Base-by-base conservation (phyloP, 2,113 vertebrate species). In the Neolamprologus kungweensis region DNA sequence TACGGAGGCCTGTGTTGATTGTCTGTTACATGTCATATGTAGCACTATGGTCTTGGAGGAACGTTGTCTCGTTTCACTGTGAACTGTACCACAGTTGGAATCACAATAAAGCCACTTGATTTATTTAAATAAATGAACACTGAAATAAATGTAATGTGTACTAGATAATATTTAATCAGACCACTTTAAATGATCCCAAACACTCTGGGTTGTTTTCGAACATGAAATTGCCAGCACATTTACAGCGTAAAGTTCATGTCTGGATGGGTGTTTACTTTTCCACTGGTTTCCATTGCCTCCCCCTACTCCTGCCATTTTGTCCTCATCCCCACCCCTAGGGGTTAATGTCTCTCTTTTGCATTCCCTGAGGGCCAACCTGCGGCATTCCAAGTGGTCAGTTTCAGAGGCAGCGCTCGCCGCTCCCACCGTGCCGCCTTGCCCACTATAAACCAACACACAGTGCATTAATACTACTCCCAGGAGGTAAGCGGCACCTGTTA, bases 401-500 rank as follows among this genome's bases (percentile, higher is more conserved):
- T 93, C 94, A 94, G 93, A 95, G 87, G 89, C 91, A 31, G 87
- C 84, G 7, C 47, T 63, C 9, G 45, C 89, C 58, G 47, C 51
- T 78, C 33, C 81, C 55, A 40, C 80, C 57, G 2, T 28, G 35
- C 87, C 14, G 86, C 89, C 83, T 35, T 28, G 21, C 88, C 87
- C 90, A 86, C 89, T 89, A 81, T 80, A 92, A 92, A 88, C 89
- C 94, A 51, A 84, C 89, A 88, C 89, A 88, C 90, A 80, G 85
- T 81, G 84, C 91, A 90, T 94, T 93, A 94, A 93, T 91, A 86
- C 89, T 73, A 57, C 86, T 92, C 95, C 93, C 93, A 88, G 88
- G 94, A 95, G 93, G 90, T 95, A 80, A 84, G 90, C 35, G 81
- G 92, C 96, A 96, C 94, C 96, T 96, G 95, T 95, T 91, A 80